Percentiles rank a stretch among this genome's conserved stretches.
These are phyloP conservation scores for Procambarus clarkii DNA, from an alignment of 1,140 invertebrate genomes.

Conservation along the genomic window DNA sequence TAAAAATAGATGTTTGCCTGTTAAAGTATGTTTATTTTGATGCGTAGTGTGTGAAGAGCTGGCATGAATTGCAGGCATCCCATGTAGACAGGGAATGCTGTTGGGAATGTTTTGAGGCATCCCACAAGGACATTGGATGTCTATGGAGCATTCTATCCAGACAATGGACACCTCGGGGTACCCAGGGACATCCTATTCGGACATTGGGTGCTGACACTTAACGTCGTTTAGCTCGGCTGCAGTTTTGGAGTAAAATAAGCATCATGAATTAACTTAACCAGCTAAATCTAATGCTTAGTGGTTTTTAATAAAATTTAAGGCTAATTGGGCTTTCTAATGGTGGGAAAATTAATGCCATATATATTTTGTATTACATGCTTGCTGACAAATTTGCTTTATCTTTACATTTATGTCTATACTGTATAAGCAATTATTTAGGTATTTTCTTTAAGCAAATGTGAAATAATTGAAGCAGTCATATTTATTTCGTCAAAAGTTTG, in stretches of 20 bases:
- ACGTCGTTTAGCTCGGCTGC: conserved; percentile 1
- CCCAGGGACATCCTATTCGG: neutral
- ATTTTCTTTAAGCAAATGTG: no score
- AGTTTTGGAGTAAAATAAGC: conserved; percentile 30
- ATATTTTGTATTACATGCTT: neutral
- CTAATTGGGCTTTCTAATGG: conserved; percentile 24
- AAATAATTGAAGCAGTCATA: no score
- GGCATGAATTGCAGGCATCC: conserved; percentile 38
- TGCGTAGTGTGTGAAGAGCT: conserved; percentile 49
- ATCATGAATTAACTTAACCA: conserved; percentile 41
- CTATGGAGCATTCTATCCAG: neutral
- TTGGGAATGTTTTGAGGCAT: neutral
- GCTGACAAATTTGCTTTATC: no score
- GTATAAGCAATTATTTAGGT: no score
- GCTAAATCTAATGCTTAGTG: conserved; percentile 45
- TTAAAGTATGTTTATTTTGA: conserved; percentile 8
- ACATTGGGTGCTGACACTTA: neutral
- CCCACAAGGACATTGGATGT: neutral
- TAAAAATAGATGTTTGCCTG: conserved; percentile 52
- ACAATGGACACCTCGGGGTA: neutral
- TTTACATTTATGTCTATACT: no score
- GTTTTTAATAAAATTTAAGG: conserved; percentile 24
- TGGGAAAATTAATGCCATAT: neutral
- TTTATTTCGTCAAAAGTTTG: no score
- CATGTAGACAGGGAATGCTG: neutral